Base-by-base conservation (phyloP, 1,140 invertebrate genomes). In the Zaprionus ornatus region DNA sequence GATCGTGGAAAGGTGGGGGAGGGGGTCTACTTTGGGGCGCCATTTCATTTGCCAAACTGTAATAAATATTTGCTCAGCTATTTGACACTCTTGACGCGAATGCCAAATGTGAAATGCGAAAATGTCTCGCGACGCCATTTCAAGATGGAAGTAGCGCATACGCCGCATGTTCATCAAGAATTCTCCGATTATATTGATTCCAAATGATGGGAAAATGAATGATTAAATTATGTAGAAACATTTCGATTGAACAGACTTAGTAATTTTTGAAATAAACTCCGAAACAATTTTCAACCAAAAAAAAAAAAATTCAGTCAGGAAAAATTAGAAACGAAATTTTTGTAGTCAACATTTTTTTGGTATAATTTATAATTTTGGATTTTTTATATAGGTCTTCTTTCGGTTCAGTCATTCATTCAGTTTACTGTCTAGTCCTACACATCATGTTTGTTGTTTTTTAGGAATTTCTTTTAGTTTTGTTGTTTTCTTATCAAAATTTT, bases 361-460 rank as follows among this genome's bases (percentile, higher is more conserved):
- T 21, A 21, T 10, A 2, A 21, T 48, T 10, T 9, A n/a, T 42
- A 27, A n/a, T 15, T 21, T 37, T 21, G n/a, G 19, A 12, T 21
- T 64, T 77, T 77, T 65, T 32, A 3, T n/a, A 52, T 79, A 45
- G 60, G n/a, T 48, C 19, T 40, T 19, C 9, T 32, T 27, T 4
- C 17, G 2, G n/a, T 56, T 35, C 27, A 55, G 45, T 32, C 27
- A 62, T 40, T 60, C 73, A 80, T 71, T 73, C 74, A 75, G 65
- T 68, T 83, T 56, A 64, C 65, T 77, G 50, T 83, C 73, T 64
- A 79, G 64, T 81, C 85, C 48, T 63, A 79, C 78, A 88, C 56
- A 69, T 70, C 40, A 90, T 88, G 84, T 88, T 84, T 74, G 71
- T 90, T 84, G 55, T 79, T 88, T 90, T 85, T 88, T 82, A 90